These are phyloP conservation scores for Mesocentrotus franciscanus DNA, from an alignment of 53 echinoderm and acorn worm genomes.

Conservation along the genomic window DNA sequence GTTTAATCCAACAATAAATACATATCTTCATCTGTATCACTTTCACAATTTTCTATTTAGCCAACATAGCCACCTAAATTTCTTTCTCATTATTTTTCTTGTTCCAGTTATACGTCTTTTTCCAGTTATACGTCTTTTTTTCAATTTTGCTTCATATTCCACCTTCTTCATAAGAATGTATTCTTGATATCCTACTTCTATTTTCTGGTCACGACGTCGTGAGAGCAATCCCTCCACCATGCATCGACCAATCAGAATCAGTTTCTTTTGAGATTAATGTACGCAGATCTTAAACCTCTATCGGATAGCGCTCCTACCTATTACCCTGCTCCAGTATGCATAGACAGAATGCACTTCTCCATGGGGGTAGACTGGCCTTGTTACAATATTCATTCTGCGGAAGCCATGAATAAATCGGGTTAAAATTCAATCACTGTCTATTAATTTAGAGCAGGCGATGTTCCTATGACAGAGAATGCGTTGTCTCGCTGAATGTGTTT, in stretches of 20 bases:
- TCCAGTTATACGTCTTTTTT: background rate
- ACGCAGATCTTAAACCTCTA: background rate
- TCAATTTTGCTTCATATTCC: background rate
- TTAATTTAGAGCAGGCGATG: background rate
- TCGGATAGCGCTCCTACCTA: background rate
- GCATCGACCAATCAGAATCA: background rate
- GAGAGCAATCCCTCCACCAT: background rate
- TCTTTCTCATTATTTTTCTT: no score
- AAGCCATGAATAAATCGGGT: constrained; percentile 29
- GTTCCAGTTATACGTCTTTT: no score
- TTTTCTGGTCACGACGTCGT: background rate
- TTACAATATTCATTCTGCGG: background rate
- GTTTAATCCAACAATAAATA: no score
- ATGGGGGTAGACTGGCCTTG: background rate
- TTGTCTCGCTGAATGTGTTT: background rate
- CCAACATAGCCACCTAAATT: no score
- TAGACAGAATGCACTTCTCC: background rate
- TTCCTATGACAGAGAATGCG: background rate
- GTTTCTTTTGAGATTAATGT: background rate
- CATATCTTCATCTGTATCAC: no score
- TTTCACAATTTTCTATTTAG: no score
- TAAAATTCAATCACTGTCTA: constrained; percentile 36
- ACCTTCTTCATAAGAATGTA: background rate
- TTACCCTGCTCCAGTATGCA: background rate
- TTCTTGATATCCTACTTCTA: background rate